Evolutionary conservation across 2,113 vertebrate species (phyloP).

Genomic region (Phalacrocorax brasilianus): DNA sequence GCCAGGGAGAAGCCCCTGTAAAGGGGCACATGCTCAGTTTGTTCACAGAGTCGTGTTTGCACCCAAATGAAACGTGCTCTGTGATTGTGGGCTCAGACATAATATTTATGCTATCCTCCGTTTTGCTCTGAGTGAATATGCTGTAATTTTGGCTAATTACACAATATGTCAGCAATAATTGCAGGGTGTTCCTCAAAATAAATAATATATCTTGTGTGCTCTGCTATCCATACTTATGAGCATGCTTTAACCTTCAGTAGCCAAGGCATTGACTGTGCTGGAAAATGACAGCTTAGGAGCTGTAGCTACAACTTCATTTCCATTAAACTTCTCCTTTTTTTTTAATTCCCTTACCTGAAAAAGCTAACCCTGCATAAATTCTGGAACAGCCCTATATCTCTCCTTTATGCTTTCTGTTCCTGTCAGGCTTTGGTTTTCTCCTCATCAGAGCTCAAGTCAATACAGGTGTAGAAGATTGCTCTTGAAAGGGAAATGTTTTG

Average conservation of each 20-base stretch:
- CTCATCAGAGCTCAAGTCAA: not conserved
- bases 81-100: not conserved
- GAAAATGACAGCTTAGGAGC: not conserved
- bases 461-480: not conserved
- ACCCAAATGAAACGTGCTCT: not conserved
- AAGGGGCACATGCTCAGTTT: accelerated
- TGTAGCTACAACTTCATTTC: not conserved
- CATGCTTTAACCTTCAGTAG: slow-evolving; percentile 9
- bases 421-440: slow-evolving; percentile 12
- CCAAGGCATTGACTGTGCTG: not conserved
- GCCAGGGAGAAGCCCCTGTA: not conserved
- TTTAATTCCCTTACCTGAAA: not conserved
- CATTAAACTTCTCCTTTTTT: not conserved
- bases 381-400: not conserved
- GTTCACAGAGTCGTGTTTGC: not conserved
- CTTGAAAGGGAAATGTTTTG: slow-evolving; percentile 2
- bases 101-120: slow-evolving; percentile 1
- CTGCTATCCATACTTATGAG: slow-evolving; percentile 14
- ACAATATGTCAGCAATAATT: slow-evolving; percentile 57
- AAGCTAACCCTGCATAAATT: not conserved
- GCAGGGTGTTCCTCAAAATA: slow-evolving; percentile 51
- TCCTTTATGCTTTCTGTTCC: not conserved
- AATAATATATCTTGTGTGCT: slow-evolving; percentile 13
- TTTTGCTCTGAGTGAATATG: slow-evolving; percentile 21
- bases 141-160: slow-evolving; percentile 54